Conservation (phyloP, 2,888 invertebrate genomes). For the Cepaea hortensis region DNA sequence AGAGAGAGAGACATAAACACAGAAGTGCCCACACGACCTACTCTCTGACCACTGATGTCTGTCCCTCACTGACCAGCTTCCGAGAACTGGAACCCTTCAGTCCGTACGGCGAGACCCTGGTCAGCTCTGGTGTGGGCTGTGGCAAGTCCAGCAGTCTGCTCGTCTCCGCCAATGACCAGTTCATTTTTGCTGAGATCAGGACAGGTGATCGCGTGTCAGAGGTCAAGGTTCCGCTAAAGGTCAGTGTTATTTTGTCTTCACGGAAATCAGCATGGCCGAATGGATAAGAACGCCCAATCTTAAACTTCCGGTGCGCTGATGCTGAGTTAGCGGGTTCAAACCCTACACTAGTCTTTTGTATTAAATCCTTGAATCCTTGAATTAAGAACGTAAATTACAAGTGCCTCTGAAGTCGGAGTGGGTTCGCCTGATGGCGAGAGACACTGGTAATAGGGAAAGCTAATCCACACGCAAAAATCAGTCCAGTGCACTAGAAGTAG, state of each 20-base stretch:
- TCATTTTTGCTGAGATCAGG: conserved; percentile 28
- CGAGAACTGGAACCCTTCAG: conserved; percentile 12
- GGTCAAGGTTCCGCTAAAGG: conserved; percentile 36
- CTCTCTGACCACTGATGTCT: background rate
- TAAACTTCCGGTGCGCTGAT: too few species aligned
- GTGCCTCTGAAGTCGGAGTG: too few species aligned
- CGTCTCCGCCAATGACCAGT: conserved; percentile 28
- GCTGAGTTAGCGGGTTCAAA: too few species aligned
- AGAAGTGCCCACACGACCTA: background rate
- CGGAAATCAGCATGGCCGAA: too few species aligned
- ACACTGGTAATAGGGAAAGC: too few species aligned
- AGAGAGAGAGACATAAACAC: background rate
- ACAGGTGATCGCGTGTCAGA: background rate
- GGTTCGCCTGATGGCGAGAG: too few species aligned
- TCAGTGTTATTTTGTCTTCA: background rate
- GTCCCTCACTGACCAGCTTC: background rate
- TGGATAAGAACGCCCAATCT: too few species aligned
- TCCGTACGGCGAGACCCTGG: conserved; percentile 31
- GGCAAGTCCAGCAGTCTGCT: conserved; percentile 6
- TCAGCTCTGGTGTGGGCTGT: conserved; percentile 28
- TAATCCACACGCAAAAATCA: too few species aligned
- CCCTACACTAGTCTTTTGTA: too few species aligned
- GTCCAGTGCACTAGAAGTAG: too few species aligned
- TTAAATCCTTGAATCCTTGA: too few species aligned
- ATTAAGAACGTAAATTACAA: too few species aligned